Percentiles rank a stretch among this genome's conserved stretches.
These are phyloP conservation scores for Hippocampus zosterae DNA, from an alignment of 2,113 vertebrate species.

Conservation along the genomic window DNA sequence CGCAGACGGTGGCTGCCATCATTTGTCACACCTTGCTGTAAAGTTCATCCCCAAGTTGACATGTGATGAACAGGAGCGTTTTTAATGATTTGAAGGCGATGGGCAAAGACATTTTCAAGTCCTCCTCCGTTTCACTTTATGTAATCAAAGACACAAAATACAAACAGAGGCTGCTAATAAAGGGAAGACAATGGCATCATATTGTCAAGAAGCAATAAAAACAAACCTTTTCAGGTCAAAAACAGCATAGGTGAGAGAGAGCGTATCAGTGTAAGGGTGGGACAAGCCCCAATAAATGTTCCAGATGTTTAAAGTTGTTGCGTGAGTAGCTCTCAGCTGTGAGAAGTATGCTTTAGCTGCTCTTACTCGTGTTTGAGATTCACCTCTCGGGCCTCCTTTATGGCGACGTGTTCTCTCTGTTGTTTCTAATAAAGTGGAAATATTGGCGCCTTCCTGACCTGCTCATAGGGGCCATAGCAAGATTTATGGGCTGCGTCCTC, in stretches of 20 bases:
- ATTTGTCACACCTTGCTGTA: conserved; percentile 59
- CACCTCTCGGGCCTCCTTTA: conserved; percentile 56
- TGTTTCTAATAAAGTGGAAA: conserved; percentile 70
- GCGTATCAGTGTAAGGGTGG: conserved; percentile 33
- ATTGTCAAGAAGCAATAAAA: neutral
- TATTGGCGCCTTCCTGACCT: conserved; percentile 63
- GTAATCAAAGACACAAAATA: neutral
- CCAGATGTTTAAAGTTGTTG: conserved; percentile 34
- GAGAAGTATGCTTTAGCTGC: conserved; percentile 25
- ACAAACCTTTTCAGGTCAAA: neutral
- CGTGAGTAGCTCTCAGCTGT: conserved; percentile 49
- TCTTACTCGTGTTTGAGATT: conserved; percentile 36
- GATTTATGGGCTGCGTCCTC: conserved; percentile 56
- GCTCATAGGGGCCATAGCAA: conserved; percentile 52
- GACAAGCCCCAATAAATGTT: conserved; percentile 23
- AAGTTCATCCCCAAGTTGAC: conserved; percentile 60
- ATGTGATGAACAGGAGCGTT: conserved; percentile 47
- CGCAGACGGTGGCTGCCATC: conserved; percentile 27
- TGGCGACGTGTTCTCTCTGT: conserved; percentile 51
- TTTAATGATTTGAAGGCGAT: conserved; percentile 5
- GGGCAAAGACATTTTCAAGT: conserved; percentile 11
- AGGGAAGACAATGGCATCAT: neutral
- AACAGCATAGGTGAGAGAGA: conserved; percentile 3
- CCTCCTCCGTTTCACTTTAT: neutral
- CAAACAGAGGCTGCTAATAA: neutral